These are phyloP conservation scores for Avahi laniger DNA, from an alignment of 2,797 vertebrate species.

Conservation along the genomic window DNA sequence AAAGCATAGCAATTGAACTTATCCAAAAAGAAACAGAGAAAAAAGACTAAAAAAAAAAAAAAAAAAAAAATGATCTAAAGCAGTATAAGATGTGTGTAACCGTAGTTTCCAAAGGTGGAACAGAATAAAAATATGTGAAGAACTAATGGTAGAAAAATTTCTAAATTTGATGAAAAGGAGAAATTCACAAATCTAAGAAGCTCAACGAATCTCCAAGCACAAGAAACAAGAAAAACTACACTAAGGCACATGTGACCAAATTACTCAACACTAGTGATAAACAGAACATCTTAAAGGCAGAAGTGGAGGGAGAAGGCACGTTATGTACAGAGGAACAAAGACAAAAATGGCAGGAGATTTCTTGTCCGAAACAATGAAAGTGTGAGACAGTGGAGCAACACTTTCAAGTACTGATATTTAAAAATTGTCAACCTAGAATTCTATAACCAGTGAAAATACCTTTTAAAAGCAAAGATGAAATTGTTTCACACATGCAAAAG, in stretches of 20 bases:
- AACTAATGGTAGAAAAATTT: not conserved
- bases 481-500: not conserved
- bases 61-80: not conserved
- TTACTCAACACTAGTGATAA: not conserved
- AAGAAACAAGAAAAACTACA: not conserved
- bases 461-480: not conserved
- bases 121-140: not conserved
- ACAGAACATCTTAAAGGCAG: not conserved
- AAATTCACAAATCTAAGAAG: not conserved
- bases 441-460: not conserved
- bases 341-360: not conserved
- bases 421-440: not conserved
- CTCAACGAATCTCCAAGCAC: not conserved
- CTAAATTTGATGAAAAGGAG: not conserved
- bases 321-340: not conserved
- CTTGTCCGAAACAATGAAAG: not conserved
- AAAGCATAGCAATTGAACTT: not conserved
- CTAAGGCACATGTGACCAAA: not conserved
- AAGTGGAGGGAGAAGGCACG: not conserved
- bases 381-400: not conserved
- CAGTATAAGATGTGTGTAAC: not conserved
- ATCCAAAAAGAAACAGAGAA: not conserved
- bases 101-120: not conserved
- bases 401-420: not conserved
- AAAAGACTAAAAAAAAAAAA: not conserved